Conservation (phyloP, 1,140 invertebrate species). For the Drosophila ficusphila region DNA sequence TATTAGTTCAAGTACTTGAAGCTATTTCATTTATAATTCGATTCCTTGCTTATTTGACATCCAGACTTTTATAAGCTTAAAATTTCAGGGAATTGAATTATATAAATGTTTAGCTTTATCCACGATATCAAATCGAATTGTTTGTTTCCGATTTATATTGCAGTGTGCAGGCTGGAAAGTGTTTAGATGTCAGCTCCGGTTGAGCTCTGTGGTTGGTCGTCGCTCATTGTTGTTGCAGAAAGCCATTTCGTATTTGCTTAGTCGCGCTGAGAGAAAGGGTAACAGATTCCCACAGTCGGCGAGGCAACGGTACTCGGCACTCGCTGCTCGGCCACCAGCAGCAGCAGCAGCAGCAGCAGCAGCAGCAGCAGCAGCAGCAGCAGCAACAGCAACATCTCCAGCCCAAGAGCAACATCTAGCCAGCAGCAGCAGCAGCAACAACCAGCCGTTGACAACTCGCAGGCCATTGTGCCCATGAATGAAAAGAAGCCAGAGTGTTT, state of each 20-base stretch:
- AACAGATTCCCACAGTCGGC: constrained; percentile 79
- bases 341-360: constrained; percentile 2
- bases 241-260: constrained; percentile 78
- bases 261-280: constrained; percentile 70
- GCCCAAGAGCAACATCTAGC: constrained; percentile 8
- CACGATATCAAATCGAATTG: too few species aligned
- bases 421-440: constrained; percentile 7
- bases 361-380: constrained; percentile 3
- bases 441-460: constrained; percentile 37
- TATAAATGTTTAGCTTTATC: too few species aligned
- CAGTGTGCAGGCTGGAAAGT: constrained; percentile 43
- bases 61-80: too few species aligned
- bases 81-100: too few species aligned
- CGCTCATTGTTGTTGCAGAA: constrained; percentile 49
- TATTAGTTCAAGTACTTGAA: background rate
- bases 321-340: constrained; percentile 9
- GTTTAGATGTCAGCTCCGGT: constrained; percentile 36
- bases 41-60: too few species aligned
- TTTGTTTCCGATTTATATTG: background rate
- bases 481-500: constrained; percentile 31
- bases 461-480: constrained; percentile 35
- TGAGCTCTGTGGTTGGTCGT: constrained; percentile 74
- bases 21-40: too few species aligned
- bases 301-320: constrained; percentile 17
- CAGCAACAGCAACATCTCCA: constrained; percentile 7